A percentile compares a stretch with the other conserved stretches of the same genome.
Evolutionary conservation across 2,113 vertebrate genomes (phyloP).

Genomic region (Rhinolophus sinicus): DNA sequence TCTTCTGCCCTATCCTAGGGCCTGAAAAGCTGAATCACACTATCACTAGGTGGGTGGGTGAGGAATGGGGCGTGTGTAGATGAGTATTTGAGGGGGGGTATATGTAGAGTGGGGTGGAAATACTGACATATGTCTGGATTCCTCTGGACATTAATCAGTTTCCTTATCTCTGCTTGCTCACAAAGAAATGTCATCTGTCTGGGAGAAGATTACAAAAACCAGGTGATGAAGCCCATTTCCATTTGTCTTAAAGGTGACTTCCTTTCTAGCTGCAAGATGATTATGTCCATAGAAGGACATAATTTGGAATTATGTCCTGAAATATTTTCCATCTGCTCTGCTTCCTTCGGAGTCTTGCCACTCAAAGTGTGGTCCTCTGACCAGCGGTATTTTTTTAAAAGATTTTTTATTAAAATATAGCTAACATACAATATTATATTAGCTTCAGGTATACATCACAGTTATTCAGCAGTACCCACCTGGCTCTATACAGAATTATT

Average conservation of each 20-base stretch:
- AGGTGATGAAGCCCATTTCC: constrained; percentile 39
- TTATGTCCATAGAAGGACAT: not conserved
- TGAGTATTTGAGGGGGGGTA: not conserved
- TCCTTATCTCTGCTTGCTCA: constrained; percentile 12
- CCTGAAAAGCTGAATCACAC: not conserved
- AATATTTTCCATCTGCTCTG: not conserved
- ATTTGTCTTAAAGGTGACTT: not conserved
- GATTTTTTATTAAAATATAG: no score
- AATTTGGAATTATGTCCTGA: not conserved
- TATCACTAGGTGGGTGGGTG: not conserved
- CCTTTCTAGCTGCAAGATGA: constrained; percentile 24
- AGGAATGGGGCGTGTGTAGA: not conserved
- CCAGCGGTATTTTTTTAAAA: not conserved
- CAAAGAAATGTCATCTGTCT: not conserved
- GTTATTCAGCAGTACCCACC: no score
- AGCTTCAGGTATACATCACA: no score
- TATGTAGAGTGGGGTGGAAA: not conserved
- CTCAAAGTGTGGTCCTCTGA: not conserved
- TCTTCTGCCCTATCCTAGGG: not conserved
- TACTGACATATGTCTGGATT: not conserved
- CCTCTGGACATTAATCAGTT: constrained; percentile 6
- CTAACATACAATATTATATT: no score
- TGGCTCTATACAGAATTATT: no score
- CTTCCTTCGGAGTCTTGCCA: constrained; percentile 9
- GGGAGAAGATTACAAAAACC: not conserved